phyloP scores from a whole-genome alignment of 1,140 invertebrate species.

The Plectrocnemia conspersa region DNA sequence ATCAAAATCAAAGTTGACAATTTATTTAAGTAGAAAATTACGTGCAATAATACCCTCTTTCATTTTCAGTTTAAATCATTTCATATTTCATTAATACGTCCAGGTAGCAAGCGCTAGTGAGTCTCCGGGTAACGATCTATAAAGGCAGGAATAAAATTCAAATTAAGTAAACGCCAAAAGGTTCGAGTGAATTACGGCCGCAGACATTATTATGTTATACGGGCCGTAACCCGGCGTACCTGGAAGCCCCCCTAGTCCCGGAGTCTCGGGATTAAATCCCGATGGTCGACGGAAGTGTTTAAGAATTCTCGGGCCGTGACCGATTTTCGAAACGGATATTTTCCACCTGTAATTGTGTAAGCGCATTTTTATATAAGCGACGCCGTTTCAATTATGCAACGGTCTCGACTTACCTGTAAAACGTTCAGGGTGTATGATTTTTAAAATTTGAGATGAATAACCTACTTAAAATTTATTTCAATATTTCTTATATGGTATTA shows the following conservation, averaged over 20 bases:
- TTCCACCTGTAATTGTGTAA: too few relatives aligned
- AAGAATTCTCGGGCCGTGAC: too few relatives aligned
- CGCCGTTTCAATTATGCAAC: too few relatives aligned
- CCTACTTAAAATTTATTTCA: too few relatives aligned
- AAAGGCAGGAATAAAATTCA: conserved; percentile 36
- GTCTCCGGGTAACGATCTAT: conserved; percentile 32
- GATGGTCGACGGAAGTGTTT: neutral
- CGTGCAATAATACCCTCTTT: conserved; percentile 20
- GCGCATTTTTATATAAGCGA: too few relatives aligned
- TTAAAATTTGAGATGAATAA: too few relatives aligned
- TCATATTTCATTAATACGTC: conserved; percentile 30
- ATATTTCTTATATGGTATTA: too few relatives aligned
- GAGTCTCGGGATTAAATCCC: conserved; percentile 1
- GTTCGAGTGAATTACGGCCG: conserved; percentile 33
- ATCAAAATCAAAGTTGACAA: conserved; percentile 6
- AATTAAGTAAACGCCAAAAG: conserved; percentile 36
- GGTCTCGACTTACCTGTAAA: too few relatives aligned
- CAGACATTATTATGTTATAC: conserved; percentile 34
- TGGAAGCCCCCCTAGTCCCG: neutral
- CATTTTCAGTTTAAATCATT: conserved; percentile 30
- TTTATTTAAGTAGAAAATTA: conserved; percentile 4
- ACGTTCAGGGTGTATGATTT: too few relatives aligned
- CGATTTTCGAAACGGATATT: too few relatives aligned
- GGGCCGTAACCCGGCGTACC: neutral
- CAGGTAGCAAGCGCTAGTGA: conserved; percentile 4